Percentiles rank a stretch among this genome's conserved stretches.
Evolutionary conservation across 1,140 invertebrate species (phyloP).

Genomic region (Probaryconus sp.): DNA sequence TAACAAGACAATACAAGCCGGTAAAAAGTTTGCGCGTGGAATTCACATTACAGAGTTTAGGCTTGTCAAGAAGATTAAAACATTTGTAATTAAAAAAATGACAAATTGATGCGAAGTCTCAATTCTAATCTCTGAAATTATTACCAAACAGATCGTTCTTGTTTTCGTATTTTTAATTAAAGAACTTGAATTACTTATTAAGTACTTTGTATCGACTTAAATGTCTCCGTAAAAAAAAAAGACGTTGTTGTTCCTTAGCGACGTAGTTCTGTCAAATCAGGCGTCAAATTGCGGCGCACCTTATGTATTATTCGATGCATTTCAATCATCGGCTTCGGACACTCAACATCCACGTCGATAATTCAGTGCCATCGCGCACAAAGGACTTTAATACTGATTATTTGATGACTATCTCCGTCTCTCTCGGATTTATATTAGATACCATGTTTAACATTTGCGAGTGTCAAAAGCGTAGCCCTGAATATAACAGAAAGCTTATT

Average conservation of each 20-base stretch:
- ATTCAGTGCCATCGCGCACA: constrained; percentile 42
- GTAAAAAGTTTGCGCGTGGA: too few species aligned
- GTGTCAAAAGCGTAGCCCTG: constrained; percentile 6
- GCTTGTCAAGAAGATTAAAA: too few species aligned
- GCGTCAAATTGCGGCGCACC: constrained; percentile 36
- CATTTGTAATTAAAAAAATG: too few species aligned
- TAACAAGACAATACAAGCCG: constrained; percentile 25
- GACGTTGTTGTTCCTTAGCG: background rate
- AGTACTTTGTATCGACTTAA: too few species aligned
- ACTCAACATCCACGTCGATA: constrained; percentile 31
- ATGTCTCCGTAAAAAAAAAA: too few species aligned
- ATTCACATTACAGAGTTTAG: too few species aligned
- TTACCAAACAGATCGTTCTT: too few species aligned
- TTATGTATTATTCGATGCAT: constrained; percentile 39
- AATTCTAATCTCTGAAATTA: too few species aligned
- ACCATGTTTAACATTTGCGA: background rate
- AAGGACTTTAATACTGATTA: constrained; percentile 50
- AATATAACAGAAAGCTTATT: constrained; percentile 39
- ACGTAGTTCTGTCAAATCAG: constrained; percentile 11
- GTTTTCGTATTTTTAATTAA: too few species aligned
- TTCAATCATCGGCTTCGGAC: constrained; percentile 41
- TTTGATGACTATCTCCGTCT: constrained; percentile 36
- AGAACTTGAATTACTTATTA: too few species aligned
- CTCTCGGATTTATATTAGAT: constrained; percentile 28
- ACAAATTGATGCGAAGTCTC: too few species aligned